phyloP scores from a whole-genome alignment of 2,888 invertebrate genomes.

The Stenichneumon culpator region DNA sequence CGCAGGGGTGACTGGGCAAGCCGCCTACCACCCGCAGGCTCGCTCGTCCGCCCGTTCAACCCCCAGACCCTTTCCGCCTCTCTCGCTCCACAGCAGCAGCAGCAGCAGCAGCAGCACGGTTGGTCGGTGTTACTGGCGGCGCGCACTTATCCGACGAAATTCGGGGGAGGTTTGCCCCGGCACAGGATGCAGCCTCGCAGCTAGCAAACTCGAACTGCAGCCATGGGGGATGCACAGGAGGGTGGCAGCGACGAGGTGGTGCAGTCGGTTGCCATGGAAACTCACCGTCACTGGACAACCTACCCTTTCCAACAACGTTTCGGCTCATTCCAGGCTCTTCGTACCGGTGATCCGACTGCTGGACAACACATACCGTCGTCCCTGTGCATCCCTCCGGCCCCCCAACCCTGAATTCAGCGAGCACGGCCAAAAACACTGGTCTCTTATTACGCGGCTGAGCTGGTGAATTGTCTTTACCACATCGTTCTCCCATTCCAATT shows the following conservation, averaged over 20 bases:
- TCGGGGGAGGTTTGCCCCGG: conserved; percentile 77
- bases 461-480: conserved; percentile 81
- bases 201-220: conserved; percentile 79
- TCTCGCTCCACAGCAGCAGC: conserved; percentile 57
- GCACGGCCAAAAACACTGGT: conserved; percentile 82
- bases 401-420: conserved; percentile 66
- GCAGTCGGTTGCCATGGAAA: conserved; percentile 84
- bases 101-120: conserved; percentile 65
- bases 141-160: conserved; percentile 81
- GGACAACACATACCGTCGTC: conserved; percentile 77
- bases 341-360: conserved; percentile 82
- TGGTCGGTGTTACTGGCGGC: conserved; percentile 66
- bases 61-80: conserved; percentile 55
- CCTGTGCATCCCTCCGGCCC: conserved; percentile 67
- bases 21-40: conserved; percentile 59
- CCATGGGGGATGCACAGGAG: conserved; percentile 79
- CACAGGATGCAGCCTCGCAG: conserved; percentile 71
- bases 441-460: conserved; percentile 83
- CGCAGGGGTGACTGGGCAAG: conserved; percentile 78
- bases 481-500: not conserved
- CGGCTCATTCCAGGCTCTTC: conserved; percentile 70
- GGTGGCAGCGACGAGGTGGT: conserved; percentile 79
- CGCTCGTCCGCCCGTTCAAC: conserved; percentile 50
- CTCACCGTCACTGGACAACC: conserved; percentile 84
- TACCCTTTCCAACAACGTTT: conserved; percentile 74